Conservation (phyloP, 2,113 vertebrate genomes). For the Mormyrus lacerda region DNA sequence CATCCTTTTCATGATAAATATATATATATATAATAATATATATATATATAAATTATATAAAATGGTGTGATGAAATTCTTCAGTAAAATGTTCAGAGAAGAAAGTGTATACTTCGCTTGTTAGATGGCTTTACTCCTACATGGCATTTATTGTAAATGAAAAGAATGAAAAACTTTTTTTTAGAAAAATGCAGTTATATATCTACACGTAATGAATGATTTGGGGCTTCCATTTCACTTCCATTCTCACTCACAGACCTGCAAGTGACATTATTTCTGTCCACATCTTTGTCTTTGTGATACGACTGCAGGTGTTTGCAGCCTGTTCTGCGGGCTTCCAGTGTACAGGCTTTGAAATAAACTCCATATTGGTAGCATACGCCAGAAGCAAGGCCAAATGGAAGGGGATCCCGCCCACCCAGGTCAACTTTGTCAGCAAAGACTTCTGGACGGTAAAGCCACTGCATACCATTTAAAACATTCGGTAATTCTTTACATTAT, state of each 20-base stretch:
- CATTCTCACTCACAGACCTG: neutral
- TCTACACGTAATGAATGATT: neutral
- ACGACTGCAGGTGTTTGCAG: slow-evolving; percentile 55
- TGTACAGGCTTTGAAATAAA: slow-evolving; percentile 68
- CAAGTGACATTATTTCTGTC: neutral
- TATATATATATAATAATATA: too few species aligned
- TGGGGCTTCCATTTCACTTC: neutral
- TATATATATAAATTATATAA: too few species aligned
- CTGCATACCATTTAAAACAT: neutral
- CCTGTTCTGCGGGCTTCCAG: slow-evolving; percentile 53
- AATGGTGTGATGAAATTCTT: neutral
- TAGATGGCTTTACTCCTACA: neutral
- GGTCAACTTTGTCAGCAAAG: slow-evolving; percentile 54
- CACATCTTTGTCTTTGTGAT: neutral
- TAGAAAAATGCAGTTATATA: neutral
- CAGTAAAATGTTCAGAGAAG: neutral
- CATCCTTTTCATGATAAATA: too few species aligned
- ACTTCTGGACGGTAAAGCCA: slow-evolving; percentile 60
- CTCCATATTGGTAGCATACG: slow-evolving; percentile 52
- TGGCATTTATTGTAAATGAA: neutral
- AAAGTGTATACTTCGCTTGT: neutral
- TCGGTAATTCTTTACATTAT: neutral
- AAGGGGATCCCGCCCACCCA: slow-evolving; percentile 41
- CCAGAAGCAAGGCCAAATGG: slow-evolving; percentile 50
- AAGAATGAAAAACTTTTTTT: neutral